Evolutionary conservation across 2,113 vertebrate genomes (phyloP), one percentile per base, ranked within the genome.

Genomic region (Gadus chalcogrammus): DNA sequence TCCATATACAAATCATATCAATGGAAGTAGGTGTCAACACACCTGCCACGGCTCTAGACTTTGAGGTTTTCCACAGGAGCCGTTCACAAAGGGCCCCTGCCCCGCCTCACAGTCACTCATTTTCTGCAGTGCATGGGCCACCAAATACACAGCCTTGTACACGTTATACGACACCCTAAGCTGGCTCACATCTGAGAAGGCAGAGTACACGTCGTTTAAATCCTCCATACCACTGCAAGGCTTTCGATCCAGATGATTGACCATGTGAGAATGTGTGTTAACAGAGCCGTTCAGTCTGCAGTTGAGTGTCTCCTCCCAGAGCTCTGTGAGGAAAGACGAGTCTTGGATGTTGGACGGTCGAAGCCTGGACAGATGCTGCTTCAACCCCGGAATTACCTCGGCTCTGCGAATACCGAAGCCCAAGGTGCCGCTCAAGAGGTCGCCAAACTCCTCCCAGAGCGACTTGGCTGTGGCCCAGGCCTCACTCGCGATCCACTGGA

Each of bases 401-500:
- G 79, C 90, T 76, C 84, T 89, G 11, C 72, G 79, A 53, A 92
- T 91, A 2, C 85, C 91, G 80, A 91, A 91, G 18, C 91, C 91
- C 18, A 92, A 67, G 7, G 89, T 91, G 68, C 91, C 91, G 0
- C 15, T 69, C 52, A 92, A 72, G 15, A 90, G 66, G 52, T 83
- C 74, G 20, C 65, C 79, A 71, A 85, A 90, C 18, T 87, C 78
- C 35, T 64, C 66, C 88, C 88, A 90, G 22, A 92, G 78, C 1
- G 72, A 80, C n/a, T 76, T 83, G 12, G 86, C 80, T 15, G 88
- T 92, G 27, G 88, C 73, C 91, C 90, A 92, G 20, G 90, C 89
- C 71, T 92, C 91, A 65, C 91, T 89, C 16, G 89, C 88, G 4
- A 92, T 81, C 91, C 89, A 91, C 72, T 91, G 90, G 16, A 89